Evolutionary conservation across 2,113 vertebrate species (phyloP).

Genomic region (Hoplias malabaricus): DNA sequence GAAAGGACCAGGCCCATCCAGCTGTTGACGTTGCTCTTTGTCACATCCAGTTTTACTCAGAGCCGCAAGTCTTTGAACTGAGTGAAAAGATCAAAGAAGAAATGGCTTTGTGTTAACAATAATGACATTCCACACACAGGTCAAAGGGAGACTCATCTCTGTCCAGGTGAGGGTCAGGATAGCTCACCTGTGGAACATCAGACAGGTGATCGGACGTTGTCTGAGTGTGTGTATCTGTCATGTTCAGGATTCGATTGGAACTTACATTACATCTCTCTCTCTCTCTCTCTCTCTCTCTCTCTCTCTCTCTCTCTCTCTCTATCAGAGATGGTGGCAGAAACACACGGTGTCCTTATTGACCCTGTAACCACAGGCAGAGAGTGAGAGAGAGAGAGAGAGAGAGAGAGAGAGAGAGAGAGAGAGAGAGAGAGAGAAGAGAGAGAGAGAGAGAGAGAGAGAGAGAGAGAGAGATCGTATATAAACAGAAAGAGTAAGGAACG

Average conservation of each 20-base stretch:
- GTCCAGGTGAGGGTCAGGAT: background rate
- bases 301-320: background rate
- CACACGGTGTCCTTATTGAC: background rate
- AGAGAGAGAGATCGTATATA: background rate
- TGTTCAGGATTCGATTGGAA: no score
- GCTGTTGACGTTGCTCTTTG: background rate
- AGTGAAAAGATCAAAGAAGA: background rate
- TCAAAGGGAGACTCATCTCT: background rate
- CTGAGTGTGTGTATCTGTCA: background rate
- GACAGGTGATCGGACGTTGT: background rate
- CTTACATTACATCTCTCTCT: no score
- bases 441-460: background rate
- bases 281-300: background rate
- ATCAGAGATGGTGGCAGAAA: no score
- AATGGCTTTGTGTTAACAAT: background rate
- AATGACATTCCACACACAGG: background rate
- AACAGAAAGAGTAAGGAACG: background rate
- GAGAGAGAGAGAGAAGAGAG: background rate
- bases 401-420: conserved; percentile 9
- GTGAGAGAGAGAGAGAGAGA: conserved; percentile 6
- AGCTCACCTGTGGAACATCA: background rate
- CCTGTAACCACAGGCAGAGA: background rate
- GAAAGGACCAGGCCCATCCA: background rate
- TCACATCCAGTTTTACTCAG: background rate
- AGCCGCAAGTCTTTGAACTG: background rate